These are phyloP conservation scores for Dendrophyllia cribrosa DNA, from an alignment of 64 coral and sea anemone species.

Conservation along the genomic window DNA sequence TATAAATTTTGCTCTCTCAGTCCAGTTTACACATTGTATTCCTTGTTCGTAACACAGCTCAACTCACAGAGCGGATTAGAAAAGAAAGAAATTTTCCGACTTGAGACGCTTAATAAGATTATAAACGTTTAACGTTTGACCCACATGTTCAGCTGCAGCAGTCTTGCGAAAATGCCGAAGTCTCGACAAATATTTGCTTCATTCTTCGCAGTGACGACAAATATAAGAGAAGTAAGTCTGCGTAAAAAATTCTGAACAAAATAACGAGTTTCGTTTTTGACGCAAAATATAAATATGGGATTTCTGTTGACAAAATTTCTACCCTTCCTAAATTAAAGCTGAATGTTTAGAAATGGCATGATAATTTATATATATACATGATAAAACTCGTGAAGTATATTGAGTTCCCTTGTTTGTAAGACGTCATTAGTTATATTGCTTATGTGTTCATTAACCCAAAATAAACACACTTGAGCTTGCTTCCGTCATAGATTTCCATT, in stretches of 20 bases:
- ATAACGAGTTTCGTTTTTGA: not conserved
- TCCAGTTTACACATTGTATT: no score
- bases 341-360: not conserved
- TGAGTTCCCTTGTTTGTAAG: not conserved
- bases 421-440: slow-evolving; percentile 12
- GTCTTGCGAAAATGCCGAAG: no score
- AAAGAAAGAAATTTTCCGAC: not conserved
- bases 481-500: not conserved
- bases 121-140: no score
- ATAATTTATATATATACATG: not conserved
- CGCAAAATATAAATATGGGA: not conserved
- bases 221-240: not conserved
- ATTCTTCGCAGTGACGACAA: not conserved
- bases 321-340: not conserved
- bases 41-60: not conserved
- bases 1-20: no score
- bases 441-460: not conserved
- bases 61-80: not conserved
- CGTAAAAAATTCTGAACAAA: not conserved
- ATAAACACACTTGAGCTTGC: not conserved
- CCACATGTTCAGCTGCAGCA: no score
- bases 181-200: no score
- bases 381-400: no score
- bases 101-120: not conserved
- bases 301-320: not conserved